Conservation (phyloP, 2,888 invertebrate species). For the Drosophila prostipennis region DNA sequence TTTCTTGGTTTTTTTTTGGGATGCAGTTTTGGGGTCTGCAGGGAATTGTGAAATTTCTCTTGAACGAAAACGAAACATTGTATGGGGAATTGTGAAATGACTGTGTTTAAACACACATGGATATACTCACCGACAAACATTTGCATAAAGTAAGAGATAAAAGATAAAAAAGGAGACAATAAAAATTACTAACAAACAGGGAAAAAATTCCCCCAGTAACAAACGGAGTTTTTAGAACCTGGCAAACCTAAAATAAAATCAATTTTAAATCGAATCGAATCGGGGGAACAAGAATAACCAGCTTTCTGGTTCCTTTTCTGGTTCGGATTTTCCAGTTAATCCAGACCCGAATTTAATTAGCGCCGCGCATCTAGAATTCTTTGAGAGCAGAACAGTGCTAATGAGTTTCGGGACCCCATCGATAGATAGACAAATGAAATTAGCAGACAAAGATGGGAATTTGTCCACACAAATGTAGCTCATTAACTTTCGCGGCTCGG, state of each 20-base stretch:
- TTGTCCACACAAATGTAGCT: slow-evolving; percentile 26
- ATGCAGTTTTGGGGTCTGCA: slow-evolving; percentile 30
- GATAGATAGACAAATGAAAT: slow-evolving; percentile 22
- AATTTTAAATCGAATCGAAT: slow-evolving; percentile 8
- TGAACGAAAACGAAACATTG: slow-evolving; percentile 10
- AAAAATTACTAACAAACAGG: slow-evolving; percentile 21
- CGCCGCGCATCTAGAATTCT: slow-evolving; percentile 41
- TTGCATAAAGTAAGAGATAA: slow-evolving; percentile 14
- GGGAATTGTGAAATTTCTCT: slow-evolving; percentile 42
- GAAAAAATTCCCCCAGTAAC: neutral
- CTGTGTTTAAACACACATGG: slow-evolving; percentile 9
- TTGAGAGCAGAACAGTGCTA: slow-evolving; percentile 45
- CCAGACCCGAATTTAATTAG: slow-evolving; percentile 63
- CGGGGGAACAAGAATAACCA: slow-evolving; percentile 52
- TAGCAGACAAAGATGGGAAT: slow-evolving; percentile 36
- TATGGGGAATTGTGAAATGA: slow-evolving; percentile 30
- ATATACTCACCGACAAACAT: slow-evolving; percentile 10
- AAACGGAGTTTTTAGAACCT: slow-evolving; percentile 23
- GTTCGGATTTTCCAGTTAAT: slow-evolving; percentile 44
- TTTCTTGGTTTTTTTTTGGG: neutral
- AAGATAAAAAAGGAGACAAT: neutral
- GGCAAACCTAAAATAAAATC: slow-evolving; percentile 8
- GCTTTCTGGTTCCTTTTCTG: slow-evolving; percentile 41
- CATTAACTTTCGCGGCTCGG: slow-evolving; percentile 19
- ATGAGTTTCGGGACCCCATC: slow-evolving; percentile 52